Percentiles rank a stretch among this genome's conserved stretches.
These are phyloP conservation scores for Caradrina clavipalpis DNA, from an alignment of 2,888 invertebrate genomes.

Conservation along the genomic window DNA sequence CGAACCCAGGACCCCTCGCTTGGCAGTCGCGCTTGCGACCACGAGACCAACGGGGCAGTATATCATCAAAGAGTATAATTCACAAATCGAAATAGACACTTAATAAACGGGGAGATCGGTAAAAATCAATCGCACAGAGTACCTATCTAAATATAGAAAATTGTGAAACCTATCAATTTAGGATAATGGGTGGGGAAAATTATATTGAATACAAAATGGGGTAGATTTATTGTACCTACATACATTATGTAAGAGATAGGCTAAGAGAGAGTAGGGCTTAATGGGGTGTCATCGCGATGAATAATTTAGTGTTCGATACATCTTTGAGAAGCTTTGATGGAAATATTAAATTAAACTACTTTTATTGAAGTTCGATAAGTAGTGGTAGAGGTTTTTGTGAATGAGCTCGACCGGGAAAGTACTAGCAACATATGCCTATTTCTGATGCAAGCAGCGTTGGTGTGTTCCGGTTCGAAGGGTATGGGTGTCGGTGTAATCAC, in stretches of 20 bases:
- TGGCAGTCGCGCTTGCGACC: too few species aligned
- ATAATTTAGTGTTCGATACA: slow-evolving; percentile 38
- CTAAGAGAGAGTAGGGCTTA: slow-evolving; percentile 24
- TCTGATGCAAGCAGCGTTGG: too few species aligned
- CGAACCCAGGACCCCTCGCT: too few species aligned
- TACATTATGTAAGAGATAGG: slow-evolving; percentile 38
- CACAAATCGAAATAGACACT: slow-evolving; percentile 17
- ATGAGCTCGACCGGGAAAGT: too few species aligned
- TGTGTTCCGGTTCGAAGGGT: too few species aligned
- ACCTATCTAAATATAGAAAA: slow-evolving; percentile 26
- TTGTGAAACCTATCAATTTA: slow-evolving; percentile 32
- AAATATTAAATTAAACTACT: slow-evolving; percentile 5
- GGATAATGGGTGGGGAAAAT: slow-evolving; percentile 23
- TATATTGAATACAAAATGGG: slow-evolving; percentile 43
- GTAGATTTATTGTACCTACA: slow-evolving; percentile 36
- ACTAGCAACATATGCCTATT: too few species aligned
- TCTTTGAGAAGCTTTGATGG: slow-evolving; percentile 5
- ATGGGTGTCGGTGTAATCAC: too few species aligned
- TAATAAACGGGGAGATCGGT: slow-evolving; percentile 11
- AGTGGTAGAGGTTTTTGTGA: too few species aligned
- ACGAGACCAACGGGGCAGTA: too few species aligned
- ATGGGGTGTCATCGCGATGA: slow-evolving; percentile 32
- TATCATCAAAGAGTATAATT: slow-evolving; percentile 32
- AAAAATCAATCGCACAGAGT: slow-evolving; percentile 39
- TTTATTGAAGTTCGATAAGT: background rate